Evolutionary conservation across 2,888 invertebrate genomes (phyloP).

Genomic region (Tuberolachnus salignus): DNA sequence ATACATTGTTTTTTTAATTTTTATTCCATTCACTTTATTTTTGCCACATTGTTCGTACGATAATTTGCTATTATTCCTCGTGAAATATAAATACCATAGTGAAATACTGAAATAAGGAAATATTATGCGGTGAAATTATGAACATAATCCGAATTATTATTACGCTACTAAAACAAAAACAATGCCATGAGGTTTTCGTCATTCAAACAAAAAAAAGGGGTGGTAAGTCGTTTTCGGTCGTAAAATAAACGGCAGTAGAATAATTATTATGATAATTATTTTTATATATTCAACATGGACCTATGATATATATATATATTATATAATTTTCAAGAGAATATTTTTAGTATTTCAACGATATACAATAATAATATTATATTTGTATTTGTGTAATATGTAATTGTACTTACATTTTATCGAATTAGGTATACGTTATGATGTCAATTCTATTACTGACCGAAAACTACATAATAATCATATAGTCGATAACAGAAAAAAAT

Average conservation of each 20-base stretch:
- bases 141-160: constrained; percentile 32
- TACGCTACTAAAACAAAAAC: constrained; percentile 11
- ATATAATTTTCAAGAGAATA: background rate
- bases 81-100: constrained; percentile 8
- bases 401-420: no score
- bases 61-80: background rate
- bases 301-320: background rate
- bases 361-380: no score
- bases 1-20: background rate
- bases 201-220: constrained; percentile 22
- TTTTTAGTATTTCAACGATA: no score
- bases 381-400: no score
- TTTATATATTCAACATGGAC: background rate
- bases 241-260: constrained; percentile 2
- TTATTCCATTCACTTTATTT: background rate
- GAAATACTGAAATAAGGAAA: constrained; percentile 26
- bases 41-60: background rate
- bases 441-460: no score
- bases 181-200: constrained; percentile 27
- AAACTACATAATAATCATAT: no score
- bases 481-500: no score
- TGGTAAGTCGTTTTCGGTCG: constrained; percentile 12
- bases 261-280: constrained; percentile 43
- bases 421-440: no score
- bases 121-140: constrained; percentile 11